Percentiles rank a stretch among this genome's conserved stretches.
These are phyloP conservation scores for Tetranychus urticae DNA, from an alignment of 1,140 invertebrate species.

Conservation along the genomic window DNA sequence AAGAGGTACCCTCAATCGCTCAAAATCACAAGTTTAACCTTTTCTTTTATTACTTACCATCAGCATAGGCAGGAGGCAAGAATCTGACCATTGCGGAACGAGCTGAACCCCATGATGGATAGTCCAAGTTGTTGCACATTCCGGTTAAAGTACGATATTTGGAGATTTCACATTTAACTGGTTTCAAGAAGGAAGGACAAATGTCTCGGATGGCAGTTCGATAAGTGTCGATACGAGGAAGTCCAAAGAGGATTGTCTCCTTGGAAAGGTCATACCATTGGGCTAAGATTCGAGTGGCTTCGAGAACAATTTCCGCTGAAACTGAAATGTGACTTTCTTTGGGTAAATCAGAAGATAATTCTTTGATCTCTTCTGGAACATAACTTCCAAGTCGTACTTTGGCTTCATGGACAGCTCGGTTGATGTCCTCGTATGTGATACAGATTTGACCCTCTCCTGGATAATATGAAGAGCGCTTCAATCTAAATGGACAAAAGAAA, in stretches of 20 bases:
- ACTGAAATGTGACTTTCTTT: constrained; percentile 14
- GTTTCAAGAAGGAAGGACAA: constrained; percentile 60
- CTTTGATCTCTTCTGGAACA: constrained; percentile 15
- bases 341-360: constrained; percentile 15
- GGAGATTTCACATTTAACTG: constrained; percentile 41
- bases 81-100: constrained; percentile 38
- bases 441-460: constrained; percentile 42
- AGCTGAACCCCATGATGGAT: constrained; percentile 72
- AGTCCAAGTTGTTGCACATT: constrained; percentile 68
- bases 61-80: constrained; percentile 23
- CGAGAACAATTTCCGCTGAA: constrained; percentile 29
- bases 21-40: too few relatives aligned
- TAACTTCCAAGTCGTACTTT: constrained; percentile 32
- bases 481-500: not conserved
- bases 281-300: constrained; percentile 57
- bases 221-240: constrained; percentile 67
- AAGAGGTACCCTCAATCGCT: too few relatives aligned
- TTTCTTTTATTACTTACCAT: constrained; percentile 19
- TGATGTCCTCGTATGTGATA: constrained; percentile 72
- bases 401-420: constrained; percentile 61
- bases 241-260: constrained; percentile 60
- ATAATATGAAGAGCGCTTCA: constrained; percentile 9
- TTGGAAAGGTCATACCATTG: constrained; percentile 55
- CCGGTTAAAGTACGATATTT: constrained; percentile 46
- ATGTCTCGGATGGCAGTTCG: constrained; percentile 62